Evolutionary conservation across 92 coral and sea anemone species (phyloP), one percentile per base, ranked within the genome.

Genomic region (Montipora capitata): DNA sequence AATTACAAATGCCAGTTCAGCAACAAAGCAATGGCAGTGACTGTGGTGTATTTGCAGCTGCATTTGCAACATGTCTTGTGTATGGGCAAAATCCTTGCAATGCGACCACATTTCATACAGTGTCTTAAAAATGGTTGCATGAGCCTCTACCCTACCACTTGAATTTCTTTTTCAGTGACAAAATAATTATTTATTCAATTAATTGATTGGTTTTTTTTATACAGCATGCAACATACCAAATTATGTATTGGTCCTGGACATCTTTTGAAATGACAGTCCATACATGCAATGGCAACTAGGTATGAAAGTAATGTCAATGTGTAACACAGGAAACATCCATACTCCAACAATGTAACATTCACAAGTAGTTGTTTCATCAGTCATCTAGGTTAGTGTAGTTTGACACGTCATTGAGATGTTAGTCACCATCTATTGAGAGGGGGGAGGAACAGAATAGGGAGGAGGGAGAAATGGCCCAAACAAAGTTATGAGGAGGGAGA

Each of bases 11-110:
- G 9, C 39, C 10, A 7, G 27, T 64, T 35, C 51, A 45, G 51
- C 51, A 9, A 20, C 35, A 64, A 64, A 64, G 5, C 2, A 18
- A 18, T n/a, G 18, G 69, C 10, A 64, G 7, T 64, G 69, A n/a
- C 2, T n/a, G 3, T 64, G 18, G 5, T 64, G 69, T 85, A n/a
- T 85, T 77, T 66, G 83, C 84, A 5, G 65, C 77, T 52, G 90
- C 90, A 10, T 66, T 70, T 66, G 90, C 90, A 45, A 77, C 78
- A 78, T 78, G 78, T 42, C 62, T 86, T 64, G 78, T 76, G 1
- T 77, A 43, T 86, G 90, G 84, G 0, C 20, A 13, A 72, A 59
- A 87, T 61, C 87, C 91, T 39, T 11, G 63, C 40, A 72, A 71
- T 68, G 74, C 74, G 51, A 10, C 74, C 51, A 39, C 74, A 39